Evolutionary conservation across 2,797 vertebrate species (phyloP).

Genomic region (Chelon labrosus): DNA sequence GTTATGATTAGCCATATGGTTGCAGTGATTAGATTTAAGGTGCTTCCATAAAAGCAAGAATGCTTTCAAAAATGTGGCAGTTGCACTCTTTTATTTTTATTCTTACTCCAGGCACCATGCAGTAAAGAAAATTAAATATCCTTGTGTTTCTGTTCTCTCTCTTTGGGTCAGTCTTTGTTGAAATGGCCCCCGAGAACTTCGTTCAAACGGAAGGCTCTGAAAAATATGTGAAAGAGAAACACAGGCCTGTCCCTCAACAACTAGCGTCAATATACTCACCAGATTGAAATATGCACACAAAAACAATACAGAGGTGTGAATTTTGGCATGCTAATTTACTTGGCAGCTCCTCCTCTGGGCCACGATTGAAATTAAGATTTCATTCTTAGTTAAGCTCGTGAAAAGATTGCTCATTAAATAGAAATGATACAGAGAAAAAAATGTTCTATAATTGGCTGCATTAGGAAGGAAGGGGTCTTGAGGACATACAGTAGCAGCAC

Average conservation of each 20-base stretch:
- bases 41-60: neutral
- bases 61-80: neutral
- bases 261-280: constrained; percentile 31
- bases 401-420: constrained; percentile 29
- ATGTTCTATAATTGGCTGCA: constrained; percentile 35
- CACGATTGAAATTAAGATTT: constrained; percentile 34
- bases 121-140: constrained; percentile 28
- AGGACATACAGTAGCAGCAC: constrained; percentile 40
- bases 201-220: constrained; percentile 23
- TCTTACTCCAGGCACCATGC: neutral
- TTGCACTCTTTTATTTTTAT: neutral
- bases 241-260: constrained; percentile 1
- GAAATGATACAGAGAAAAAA: constrained; percentile 23
- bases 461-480: constrained; percentile 57
- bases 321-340: constrained; percentile 26
- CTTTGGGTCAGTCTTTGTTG: constrained; percentile 20
- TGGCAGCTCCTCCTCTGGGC: constrained; percentile 14
- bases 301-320: constrained; percentile 1
- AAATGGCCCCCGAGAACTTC: constrained; percentile 31
- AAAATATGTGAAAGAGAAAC: constrained; percentile 35
- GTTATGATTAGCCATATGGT: neutral
- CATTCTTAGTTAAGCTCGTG: neutral
- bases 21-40: neutral
- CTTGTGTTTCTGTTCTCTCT: neutral
- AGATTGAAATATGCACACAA: constrained; percentile 27